Base-by-base conservation (phyloP, 2,797 vertebrate species). In the Hapalemur alaotrensis region DNA sequence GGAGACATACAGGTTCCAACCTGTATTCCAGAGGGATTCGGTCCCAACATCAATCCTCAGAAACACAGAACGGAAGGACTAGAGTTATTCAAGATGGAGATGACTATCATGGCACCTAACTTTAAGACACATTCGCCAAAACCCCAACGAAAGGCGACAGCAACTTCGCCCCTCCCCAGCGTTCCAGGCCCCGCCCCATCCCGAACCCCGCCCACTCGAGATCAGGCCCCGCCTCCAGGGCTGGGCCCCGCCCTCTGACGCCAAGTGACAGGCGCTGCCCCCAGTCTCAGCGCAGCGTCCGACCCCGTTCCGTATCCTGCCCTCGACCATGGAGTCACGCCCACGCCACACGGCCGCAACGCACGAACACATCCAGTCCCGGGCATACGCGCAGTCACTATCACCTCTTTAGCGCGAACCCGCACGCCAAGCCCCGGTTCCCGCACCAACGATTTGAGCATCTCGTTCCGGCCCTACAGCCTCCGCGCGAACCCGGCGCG, bases 391-490 rank as follows among this genome's bases (percentile, higher is more conserved):
- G 52, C 8, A 61, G 25, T 59, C 54, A 28, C 78, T 25, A 8
- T 35, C 22, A 30, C 15, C n/a, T 38, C 46, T 18, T 11, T 41
- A 30, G 14, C 30, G 20, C 30, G 20, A 6, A 35, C 61, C 46
- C 14, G 61, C 54, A 30, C 38, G 9, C 4, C 25, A 30, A 25
- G 18, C 3, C 32, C 2, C 30, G 2, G 30, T 11, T 2, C 0
- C 30, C 2, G 1, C 20, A 6, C 5, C 14, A 18, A n/a, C 48
- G 4, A 38, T 1, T 28, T 1, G 4, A 13, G 61, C 2, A 1
- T 35, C 25, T 7, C 48, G n/a, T 38, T 48, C 4, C 5, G 6
- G 3, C 22, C 38, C 63, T 5, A 10, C 22, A 25, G 32, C 20
- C 7, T 35, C 43, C 1, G 63, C 9, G 38, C 30, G 17, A 4